Evolutionary conservation across 2,113 vertebrate genomes (phyloP), one percentile per base, ranked within the genome.

Genomic region (Azemiops feae): DNA sequence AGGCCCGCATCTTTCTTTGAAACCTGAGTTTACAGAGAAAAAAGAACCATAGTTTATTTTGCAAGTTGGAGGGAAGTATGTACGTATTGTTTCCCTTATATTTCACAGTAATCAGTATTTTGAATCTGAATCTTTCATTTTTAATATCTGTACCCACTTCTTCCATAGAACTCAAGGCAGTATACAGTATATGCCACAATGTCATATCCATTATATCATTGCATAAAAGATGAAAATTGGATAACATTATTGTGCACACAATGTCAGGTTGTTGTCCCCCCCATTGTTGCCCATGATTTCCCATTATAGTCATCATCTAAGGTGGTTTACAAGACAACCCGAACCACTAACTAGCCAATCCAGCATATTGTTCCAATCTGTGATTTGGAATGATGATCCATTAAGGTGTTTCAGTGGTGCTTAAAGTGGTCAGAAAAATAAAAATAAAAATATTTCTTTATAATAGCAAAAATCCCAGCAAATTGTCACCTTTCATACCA

Each of bases 1-100:
- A 99, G 97, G 98, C 96, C 97, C 97, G 99, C 99, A 99, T 99
- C 97, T 97, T 99, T 96, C 97, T 97, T 96, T 96, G 97, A 96
- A 97, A 96, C 94, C 97, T 98, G 96, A 91, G 95, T 60, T 96
- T 94, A 60, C 53, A 87, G 93, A 55, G 88, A 55, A 64, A 94
- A 88, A 92, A 27, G 43, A 94, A 86, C 91, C 93, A 87, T 7
- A n/a, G 1, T 0, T 81, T 53, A 20, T 81, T 0, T 0, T 89
- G 30, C 55, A 53, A 30, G 74, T 22, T 39, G 20, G 1, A 54
- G 4, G 18, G 18, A 30, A 47, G 14, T 27, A 34, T 86, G 1
- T 8, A 11, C n/a, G 6, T 18, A 60, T 89, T 47, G 55, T 22
- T 45, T 53, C 16, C 47, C 18, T 25, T 50, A 25, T 30, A 88